Conservation (phyloP, 2,888 invertebrate species). For the Drosophila acutilabella region DNA sequence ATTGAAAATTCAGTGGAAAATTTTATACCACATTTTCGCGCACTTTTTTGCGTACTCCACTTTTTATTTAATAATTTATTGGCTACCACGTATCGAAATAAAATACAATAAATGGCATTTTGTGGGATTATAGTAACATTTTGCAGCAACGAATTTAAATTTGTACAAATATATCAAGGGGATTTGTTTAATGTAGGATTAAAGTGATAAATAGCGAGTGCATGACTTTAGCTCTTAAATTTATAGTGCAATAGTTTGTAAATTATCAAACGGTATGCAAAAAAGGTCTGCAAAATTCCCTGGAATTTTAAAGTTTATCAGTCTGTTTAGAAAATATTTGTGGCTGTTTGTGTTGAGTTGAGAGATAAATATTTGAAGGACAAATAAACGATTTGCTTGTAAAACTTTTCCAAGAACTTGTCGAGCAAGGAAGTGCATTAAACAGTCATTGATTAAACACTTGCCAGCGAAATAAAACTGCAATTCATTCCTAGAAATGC, state of each 20-base stretch:
- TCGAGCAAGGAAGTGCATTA: neutral
- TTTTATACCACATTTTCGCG: constrained; percentile 6
- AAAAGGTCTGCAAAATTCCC: too few relatives aligned
- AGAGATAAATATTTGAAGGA: too few relatives aligned
- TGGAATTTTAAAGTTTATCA: too few relatives aligned
- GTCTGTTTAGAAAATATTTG: neutral
- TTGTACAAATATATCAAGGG: neutral
- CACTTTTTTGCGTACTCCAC: neutral
- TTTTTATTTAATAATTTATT: neutral
- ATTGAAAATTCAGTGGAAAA: neutral
- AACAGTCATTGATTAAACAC: too few relatives aligned
- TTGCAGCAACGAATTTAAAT: neutral
- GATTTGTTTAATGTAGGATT: neutral
- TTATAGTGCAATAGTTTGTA: too few relatives aligned
- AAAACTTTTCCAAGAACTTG: neutral
- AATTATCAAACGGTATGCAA: too few relatives aligned
- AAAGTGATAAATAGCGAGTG: too few relatives aligned
- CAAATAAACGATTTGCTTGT: neutral
- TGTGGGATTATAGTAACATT: neutral
- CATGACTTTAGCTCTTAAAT: too few relatives aligned
- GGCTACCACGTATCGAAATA: neutral
- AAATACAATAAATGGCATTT: neutral
- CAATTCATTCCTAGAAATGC: constrained; percentile 1
- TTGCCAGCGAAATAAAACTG: too few relatives aligned
- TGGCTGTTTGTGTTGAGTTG: neutral